Percentiles rank a stretch among this genome's conserved stretches.
These are phyloP conservation scores for Patiria miniata DNA, from an alignment of 35 echinoderm and acorn worm species.

Conservation along the genomic window DNA sequence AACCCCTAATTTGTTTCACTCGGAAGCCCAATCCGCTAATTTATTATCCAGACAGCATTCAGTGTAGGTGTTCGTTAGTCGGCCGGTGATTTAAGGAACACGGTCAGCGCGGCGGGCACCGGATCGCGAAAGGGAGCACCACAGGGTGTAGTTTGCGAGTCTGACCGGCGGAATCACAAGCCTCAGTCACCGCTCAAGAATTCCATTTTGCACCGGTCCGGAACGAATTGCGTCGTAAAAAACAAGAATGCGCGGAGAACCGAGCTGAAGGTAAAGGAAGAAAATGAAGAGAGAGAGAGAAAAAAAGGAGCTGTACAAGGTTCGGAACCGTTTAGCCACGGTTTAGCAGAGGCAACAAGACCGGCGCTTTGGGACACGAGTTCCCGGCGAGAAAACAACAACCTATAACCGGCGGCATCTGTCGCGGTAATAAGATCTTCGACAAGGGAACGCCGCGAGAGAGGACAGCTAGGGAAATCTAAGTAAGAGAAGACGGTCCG, in stretches of 20 bases:
- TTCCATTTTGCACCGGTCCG: background rate
- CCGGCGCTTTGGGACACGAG: background rate
- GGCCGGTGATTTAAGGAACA: background rate
- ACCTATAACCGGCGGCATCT: conserved; percentile 3
- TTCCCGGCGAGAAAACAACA: conserved; percentile 27
- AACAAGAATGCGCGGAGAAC: too few species aligned
- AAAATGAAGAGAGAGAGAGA: too few species aligned
- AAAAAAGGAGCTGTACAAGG: background rate
- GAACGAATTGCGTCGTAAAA: conserved; percentile 31
- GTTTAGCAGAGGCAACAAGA: conserved; percentile 18
- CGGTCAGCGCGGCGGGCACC: conserved; percentile 3
- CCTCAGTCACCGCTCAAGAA: conserved; percentile 4
- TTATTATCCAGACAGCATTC: conserved; percentile 16
- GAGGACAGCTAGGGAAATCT: background rate
- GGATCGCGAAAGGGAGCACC: background rate
- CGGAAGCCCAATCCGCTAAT: conserved; percentile 14
- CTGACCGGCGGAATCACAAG: too few species aligned
- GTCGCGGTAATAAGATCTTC: conserved; percentile 15
- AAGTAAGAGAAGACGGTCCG: background rate
- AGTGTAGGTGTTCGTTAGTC: conserved; percentile 21
- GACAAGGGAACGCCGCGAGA: background rate
- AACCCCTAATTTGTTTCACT: conserved; percentile 31
- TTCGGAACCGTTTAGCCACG: conserved; percentile 20
- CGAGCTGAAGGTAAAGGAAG: too few species aligned
- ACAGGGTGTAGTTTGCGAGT: too few species aligned